Evolutionary conservation across 2,888 invertebrate genomes (phyloP).

Genomic region (Chouioia cunea): DNA sequence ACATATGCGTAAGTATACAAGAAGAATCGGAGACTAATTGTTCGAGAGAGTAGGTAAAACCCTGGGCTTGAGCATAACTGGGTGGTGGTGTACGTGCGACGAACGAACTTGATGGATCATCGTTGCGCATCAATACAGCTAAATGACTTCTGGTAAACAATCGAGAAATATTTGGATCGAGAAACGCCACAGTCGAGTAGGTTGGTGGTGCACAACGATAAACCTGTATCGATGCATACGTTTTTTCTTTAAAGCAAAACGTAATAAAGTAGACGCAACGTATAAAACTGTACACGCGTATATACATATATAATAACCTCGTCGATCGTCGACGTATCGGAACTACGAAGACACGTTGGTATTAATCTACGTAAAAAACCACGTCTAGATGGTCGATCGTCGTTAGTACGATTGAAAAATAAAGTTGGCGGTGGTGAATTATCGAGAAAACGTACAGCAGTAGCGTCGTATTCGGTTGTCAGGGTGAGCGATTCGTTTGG

Average conservation of each 20-base stretch:
- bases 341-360: no score
- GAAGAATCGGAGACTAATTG: slow-evolving; percentile 41
- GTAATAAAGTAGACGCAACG: no score
- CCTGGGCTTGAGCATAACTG: slow-evolving; percentile 42
- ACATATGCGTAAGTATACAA: background rate
- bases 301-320: no score
- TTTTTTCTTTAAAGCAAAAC: no score
- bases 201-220: slow-evolving; percentile 21
- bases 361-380: no score
- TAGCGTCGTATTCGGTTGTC: slow-evolving; percentile 28
- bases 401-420: slow-evolving; percentile 3
- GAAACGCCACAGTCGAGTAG: slow-evolving; percentile 23
- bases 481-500: slow-evolving; percentile 24
- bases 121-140: slow-evolving; percentile 19
- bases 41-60: slow-evolving; percentile 46
- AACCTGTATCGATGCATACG: no score
- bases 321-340: no score
- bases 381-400: no score
- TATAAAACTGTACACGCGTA: no score
- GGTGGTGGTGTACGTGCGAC: slow-evolving; percentile 33
- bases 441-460: no score
- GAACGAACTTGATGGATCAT: slow-evolving; percentile 22
- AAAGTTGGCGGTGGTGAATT: slow-evolving; percentile 39
- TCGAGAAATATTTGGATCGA: background rate
- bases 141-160: background rate